phyloP scores from a whole-genome alignment of 2,113 vertebrate genomes.

The Microtus pennsylvanicus region DNA sequence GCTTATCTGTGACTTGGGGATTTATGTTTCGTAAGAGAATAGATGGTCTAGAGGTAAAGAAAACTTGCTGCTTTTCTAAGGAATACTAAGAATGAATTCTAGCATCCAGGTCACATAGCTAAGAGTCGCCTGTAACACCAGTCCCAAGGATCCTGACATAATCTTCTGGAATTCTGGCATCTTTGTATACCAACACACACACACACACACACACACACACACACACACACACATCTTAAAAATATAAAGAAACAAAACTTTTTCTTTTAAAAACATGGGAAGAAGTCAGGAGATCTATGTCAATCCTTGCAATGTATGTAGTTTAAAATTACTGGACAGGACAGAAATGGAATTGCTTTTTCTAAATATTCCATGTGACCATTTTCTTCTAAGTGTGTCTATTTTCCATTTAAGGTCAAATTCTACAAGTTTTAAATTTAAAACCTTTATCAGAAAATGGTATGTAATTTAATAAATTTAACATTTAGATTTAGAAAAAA shows the following conservation, averaged over 20 bases:
- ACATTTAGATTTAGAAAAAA: conserved; percentile 47
- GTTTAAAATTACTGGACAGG: background rate
- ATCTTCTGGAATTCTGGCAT: background rate
- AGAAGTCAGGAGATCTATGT: background rate
- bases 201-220: background rate
- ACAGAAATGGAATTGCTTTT: background rate
- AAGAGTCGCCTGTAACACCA: background rate
- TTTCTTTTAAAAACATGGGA: background rate
- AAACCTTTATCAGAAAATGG: background rate
- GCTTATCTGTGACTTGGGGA: conserved; percentile 34
- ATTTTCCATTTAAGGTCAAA: conserved; percentile 28
- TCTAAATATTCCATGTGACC: background rate
- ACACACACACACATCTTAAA: background rate
- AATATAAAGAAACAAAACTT: background rate
- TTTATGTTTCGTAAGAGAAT: conserved; percentile 6
- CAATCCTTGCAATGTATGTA: background rate
- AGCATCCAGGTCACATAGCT: background rate
- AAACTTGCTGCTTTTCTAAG: background rate
- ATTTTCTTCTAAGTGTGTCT: background rate
- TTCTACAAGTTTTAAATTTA: conserved; percentile 13
- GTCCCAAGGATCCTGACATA: background rate
- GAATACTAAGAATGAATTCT: too few species aligned
- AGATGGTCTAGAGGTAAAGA: background rate
- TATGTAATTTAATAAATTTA: background rate
- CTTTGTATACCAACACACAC: background rate